Percentiles rank a stretch among this genome's conserved stretches.
These are phyloP conservation scores for Phylloscopus trochiloides DNA, from an alignment of 2,113 vertebrate species.

Conservation along the genomic window DNA sequence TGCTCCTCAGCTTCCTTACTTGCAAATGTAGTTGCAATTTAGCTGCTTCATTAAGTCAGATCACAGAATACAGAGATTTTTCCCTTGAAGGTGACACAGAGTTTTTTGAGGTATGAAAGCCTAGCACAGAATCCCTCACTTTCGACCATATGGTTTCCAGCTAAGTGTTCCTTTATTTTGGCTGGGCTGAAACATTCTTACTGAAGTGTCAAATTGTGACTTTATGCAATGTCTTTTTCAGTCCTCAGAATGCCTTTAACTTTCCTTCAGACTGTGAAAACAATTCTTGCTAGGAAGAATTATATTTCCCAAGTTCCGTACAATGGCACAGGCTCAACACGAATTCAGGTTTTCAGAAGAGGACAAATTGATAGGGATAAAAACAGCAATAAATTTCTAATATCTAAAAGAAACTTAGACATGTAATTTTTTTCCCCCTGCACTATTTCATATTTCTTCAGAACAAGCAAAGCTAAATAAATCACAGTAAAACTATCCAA, in stretches of 20 bases:
- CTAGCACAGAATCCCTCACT: background rate
- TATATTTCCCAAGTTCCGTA: conserved; percentile 30
- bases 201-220: conserved; percentile 50
- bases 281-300: conserved; percentile 39
- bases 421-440: background rate
- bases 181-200: conserved; percentile 42
- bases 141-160: conserved; percentile 31
- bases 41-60: background rate
- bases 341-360: conserved; percentile 21
- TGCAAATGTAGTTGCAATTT: background rate
- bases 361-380: conserved; percentile 20
- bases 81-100: background rate
- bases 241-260: conserved; percentile 41
- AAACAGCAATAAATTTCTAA: conserved; percentile 42
- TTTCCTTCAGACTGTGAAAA: conserved; percentile 39
- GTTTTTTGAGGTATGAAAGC: background rate
- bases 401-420: conserved; percentile 40
- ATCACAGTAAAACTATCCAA: conserved; percentile 29
- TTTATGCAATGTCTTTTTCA: conserved; percentile 44
- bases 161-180: conserved; percentile 57
- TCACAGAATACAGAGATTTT: background rate
- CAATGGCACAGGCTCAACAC: conserved; percentile 13
- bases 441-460: conserved; percentile 25
- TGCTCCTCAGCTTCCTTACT: background rate
- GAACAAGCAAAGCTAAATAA: conserved; percentile 41